Percentiles rank a stretch among this genome's conserved stretches.
Evolutionary conservation across 2,888 invertebrate genomes (phyloP).

Genomic region (Chalcosyrphus nemorum): DNA sequence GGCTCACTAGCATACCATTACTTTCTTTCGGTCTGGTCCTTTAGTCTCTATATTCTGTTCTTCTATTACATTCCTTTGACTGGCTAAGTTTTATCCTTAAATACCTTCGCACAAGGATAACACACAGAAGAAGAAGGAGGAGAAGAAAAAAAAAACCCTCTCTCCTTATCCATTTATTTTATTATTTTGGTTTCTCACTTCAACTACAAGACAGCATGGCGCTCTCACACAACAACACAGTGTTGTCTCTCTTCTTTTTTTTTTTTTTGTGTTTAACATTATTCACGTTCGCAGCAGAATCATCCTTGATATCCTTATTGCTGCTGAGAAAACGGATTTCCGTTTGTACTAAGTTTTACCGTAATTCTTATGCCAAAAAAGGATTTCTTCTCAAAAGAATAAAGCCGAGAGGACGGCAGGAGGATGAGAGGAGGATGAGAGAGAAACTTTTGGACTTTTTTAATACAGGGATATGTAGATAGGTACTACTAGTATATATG

Average conservation of each 20-base stretch:
- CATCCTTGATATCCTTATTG: slow-evolving; percentile 58
- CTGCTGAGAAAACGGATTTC: slow-evolving; percentile 51
- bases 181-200: slow-evolving; percentile 35
- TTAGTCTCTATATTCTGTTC: background rate
- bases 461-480: background rate
- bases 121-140: background rate
- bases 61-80: background rate
- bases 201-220: slow-evolving; percentile 31
- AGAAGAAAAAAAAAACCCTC: background rate
- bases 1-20: background rate
- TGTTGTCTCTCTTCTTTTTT: slow-evolving; percentile 1
- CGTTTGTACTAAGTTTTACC: slow-evolving; percentile 53
- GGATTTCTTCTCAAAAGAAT: slow-evolving; percentile 22
- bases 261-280: slow-evolving; percentile 40
- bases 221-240: slow-evolving; percentile 1
- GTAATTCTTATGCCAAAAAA: slow-evolving; percentile 50
- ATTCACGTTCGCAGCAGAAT: slow-evolving; percentile 31
- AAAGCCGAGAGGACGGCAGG: background rate
- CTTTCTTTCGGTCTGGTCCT: background rate
- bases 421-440: background rate
- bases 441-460: slow-evolving; percentile 41
- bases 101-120: slow-evolving; percentile 17
- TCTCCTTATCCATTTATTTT: slow-evolving; percentile 7
- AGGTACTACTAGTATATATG: too few relatives aligned
- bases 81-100: slow-evolving; percentile 28